These are phyloP conservation scores for Nothocercus julius DNA, from an alignment of 2,113 vertebrate species.

Conservation along the genomic window DNA sequence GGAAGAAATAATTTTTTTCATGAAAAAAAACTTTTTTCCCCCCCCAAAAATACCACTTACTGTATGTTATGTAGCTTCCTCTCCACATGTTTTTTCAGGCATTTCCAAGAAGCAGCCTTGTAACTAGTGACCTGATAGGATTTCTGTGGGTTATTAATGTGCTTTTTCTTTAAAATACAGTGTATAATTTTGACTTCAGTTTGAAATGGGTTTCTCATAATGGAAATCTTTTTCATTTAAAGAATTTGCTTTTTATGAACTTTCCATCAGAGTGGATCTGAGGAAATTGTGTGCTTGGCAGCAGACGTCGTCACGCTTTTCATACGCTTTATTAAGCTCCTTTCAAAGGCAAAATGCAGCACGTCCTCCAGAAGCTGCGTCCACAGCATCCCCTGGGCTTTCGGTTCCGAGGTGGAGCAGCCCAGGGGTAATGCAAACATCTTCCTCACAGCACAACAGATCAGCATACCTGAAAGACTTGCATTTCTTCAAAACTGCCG, in stretches of 20 bases:
- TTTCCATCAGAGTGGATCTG: background rate
- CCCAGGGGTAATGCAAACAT: background rate
- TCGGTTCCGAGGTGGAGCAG: background rate
- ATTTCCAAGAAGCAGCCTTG: background rate
- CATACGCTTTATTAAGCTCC: background rate
- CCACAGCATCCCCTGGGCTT: background rate
- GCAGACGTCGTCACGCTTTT: background rate
- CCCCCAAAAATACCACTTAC: background rate
- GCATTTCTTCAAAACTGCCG: background rate
- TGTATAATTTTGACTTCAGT: background rate
- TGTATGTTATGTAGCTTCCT: background rate
- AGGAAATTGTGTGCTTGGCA: background rate
- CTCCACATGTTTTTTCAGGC: background rate
- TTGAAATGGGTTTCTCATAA: background rate
- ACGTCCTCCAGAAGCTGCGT: background rate
- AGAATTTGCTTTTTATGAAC: background rate
- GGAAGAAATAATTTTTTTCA: background rate
- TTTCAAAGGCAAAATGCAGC: background rate
- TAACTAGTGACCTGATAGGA: background rate
- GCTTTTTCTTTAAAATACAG: background rate
- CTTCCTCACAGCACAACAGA: background rate
- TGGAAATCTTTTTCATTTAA: background rate
- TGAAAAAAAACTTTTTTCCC: background rate
- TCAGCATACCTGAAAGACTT: background rate
- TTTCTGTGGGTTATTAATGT: background rate